Evolutionary conservation across 2,113 vertebrate species (phyloP).

Genomic region (Apteryx owenii): DNA sequence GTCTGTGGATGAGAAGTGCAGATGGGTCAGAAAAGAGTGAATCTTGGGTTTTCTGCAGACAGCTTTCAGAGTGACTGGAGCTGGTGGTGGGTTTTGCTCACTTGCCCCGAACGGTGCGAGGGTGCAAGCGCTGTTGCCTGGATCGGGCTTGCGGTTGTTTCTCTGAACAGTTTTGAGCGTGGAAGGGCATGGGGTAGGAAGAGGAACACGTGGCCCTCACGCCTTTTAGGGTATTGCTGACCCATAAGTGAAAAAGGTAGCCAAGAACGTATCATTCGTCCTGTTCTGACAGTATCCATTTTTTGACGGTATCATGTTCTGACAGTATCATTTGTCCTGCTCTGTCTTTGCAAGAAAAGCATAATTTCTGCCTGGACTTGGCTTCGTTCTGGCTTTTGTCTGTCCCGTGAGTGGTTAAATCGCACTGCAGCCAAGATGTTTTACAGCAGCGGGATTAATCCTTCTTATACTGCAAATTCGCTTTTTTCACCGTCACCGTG

Average conservation of each 20-base stretch:
- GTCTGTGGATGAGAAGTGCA: not conserved
- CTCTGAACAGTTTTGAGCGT: not conserved
- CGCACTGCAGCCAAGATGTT: not conserved
- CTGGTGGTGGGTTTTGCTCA: not conserved
- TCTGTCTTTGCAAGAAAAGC: not conserved
- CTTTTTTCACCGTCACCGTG: not conserved
- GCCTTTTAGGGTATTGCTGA: not conserved
- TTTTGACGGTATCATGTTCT: not conserved
- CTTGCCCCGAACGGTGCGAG: no score
- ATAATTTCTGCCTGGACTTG: not conserved
- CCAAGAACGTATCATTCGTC: not conserved
- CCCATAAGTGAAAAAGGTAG: not conserved
- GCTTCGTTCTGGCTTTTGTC: not conserved
- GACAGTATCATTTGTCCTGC: not conserved
- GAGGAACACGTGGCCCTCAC: not conserved
- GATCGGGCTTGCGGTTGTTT: not conserved
- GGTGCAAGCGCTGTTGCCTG: not conserved
- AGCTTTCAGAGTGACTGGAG: accelerated
- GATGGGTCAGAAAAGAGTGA: not conserved
- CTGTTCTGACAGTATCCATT: not conserved
- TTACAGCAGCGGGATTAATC: constrained; percentile 36
- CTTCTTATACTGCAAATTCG: constrained; percentile 40
- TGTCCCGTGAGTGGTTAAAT: constrained; percentile 1
- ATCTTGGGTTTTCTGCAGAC: no score
- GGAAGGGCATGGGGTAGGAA: not conserved